Evolutionary conservation across 2,888 invertebrate species (phyloP), one percentile per base, ranked within the genome.

Genomic region (Orthosia gracilis): DNA sequence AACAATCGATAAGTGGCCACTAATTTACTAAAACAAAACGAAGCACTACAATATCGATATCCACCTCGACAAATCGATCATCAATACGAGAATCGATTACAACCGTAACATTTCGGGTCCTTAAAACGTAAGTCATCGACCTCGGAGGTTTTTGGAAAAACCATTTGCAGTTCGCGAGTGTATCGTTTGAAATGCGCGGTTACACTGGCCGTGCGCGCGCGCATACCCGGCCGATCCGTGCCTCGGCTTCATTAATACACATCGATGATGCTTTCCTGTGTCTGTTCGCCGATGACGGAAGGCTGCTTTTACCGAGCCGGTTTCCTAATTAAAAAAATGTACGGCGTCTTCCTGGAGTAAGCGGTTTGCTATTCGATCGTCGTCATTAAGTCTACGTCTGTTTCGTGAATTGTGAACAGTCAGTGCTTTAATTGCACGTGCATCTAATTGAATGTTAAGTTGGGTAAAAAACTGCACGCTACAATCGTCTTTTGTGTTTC

Each of bases 251-350:
- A 95, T 96, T 96, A 96, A 93, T 94, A 94, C 93, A 91, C 93
- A 93, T 92, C 93, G 92, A 90, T 91, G 93, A 93, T 95, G 93
- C 95, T 95, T 96, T 94, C 95, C 95, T 95, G 95, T 92, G 94
- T 92, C 91, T 88, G 87, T 88, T 89, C 89, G 85, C 82, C 90
- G 88, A 93, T 94, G 95, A 94, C 95, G 95, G 95, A 96, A 96
- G 95, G 93, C 92, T 92, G 94, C 94, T 95, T 96, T 94, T 94
- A 94, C 94, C 89, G 82, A 92, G 93, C 91, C 94, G 92, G 94
- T 95, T 96, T 96, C 95, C 95, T 96, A 94, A 94, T 96, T 94
- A 94, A 95, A 95, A n/a, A 95, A 92, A 92, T 89, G 78, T 87
- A 83, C 75, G 26, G 47, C 69, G 74, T 76, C 87, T 87, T 87